phyloP scores from a whole-genome alignment of 2,888 invertebrate genomes.

The Drosophila cracens region DNA sequence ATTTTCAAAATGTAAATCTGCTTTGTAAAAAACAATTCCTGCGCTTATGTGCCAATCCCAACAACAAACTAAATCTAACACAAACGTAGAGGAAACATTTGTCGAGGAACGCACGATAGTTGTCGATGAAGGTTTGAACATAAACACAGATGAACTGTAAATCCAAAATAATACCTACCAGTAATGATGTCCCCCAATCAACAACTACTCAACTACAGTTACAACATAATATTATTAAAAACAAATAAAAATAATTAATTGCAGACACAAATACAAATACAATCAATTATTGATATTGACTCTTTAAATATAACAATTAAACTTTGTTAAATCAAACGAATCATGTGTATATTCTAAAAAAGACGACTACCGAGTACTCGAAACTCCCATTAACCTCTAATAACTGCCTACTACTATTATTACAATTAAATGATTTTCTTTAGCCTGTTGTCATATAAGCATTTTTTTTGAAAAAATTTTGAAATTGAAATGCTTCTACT shows the following conservation, averaged over 20 bases:
- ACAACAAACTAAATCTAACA: slow-evolving; percentile 50
- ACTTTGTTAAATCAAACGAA: slow-evolving; percentile 68
- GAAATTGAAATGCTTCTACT: slow-evolving; percentile 53
- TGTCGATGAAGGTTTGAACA: slow-evolving; percentile 84
- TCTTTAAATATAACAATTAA: slow-evolving; percentile 72
- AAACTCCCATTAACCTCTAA: slow-evolving; percentile 60
- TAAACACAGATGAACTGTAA: slow-evolving; percentile 82
- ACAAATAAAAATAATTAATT: slow-evolving; percentile 36
- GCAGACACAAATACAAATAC: slow-evolving; percentile 35
- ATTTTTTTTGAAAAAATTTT: slow-evolving; percentile 28
- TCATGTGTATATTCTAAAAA: slow-evolving; percentile 79
- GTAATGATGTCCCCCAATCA: slow-evolving; percentile 64
- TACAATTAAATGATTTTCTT: slow-evolving; percentile 20
- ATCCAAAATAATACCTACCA: slow-evolving; percentile 56
- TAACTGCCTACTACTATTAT: slow-evolving; percentile 51
- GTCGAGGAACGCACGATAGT: slow-evolving; percentile 84
- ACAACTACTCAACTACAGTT: slow-evolving; percentile 71
- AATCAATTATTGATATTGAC: slow-evolving; percentile 74
- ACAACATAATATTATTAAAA: slow-evolving; percentile 56
- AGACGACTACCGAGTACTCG: slow-evolving; percentile 53
- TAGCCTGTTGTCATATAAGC: slow-evolving; percentile 74
- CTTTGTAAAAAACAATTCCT: slow-evolving; percentile 64
- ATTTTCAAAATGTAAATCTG: slow-evolving; percentile 62
- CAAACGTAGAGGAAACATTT: slow-evolving; percentile 83
- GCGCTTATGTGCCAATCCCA: slow-evolving; percentile 65